Conservation (phyloP, 1,140 invertebrate genomes). For the Myzus persicae region DNA sequence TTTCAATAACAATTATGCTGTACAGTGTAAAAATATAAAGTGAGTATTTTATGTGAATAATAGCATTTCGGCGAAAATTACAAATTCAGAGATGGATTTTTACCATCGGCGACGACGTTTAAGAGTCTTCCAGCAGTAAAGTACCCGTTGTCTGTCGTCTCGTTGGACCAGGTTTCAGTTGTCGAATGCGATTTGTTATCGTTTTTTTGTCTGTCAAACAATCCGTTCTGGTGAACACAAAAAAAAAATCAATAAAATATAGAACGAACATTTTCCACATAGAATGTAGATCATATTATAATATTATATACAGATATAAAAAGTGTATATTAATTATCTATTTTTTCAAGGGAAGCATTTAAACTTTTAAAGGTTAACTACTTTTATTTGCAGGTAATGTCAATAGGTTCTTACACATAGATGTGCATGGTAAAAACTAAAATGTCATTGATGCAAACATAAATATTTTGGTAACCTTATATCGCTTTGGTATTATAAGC, state of each 20-base stretch:
- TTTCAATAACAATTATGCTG: conserved; percentile 10
- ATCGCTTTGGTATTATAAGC: too few species aligned
- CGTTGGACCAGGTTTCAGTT: conserved; percentile 51
- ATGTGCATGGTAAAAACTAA: neutral
- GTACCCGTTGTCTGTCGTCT: conserved; percentile 47
- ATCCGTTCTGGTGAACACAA: conserved; percentile 15
- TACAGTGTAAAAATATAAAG: conserved; percentile 42
- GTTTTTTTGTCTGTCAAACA: conserved; percentile 14
- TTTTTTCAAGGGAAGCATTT: neutral
- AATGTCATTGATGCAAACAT: neutral
- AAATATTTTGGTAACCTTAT: neutral
- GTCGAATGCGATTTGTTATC: conserved; percentile 42
- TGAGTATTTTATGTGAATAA: neutral
- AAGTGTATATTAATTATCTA: neutral
- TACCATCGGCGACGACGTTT: conserved; percentile 50
- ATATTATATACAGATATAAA: neutral
- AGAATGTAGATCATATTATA: neutral
- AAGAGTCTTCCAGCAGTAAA: conserved; percentile 31
- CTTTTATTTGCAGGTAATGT: neutral
- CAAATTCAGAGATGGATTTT: conserved; percentile 38
- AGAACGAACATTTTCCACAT: neutral
- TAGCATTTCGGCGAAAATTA: neutral
- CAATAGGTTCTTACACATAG: neutral
- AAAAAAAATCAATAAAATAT: neutral
- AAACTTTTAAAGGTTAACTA: conserved; percentile 18